Percentiles rank a stretch among this genome's conserved stretches.
phyloP scores from a whole-genome alignment of 2,888 invertebrate genomes.

The Emmelina monodactyla region DNA sequence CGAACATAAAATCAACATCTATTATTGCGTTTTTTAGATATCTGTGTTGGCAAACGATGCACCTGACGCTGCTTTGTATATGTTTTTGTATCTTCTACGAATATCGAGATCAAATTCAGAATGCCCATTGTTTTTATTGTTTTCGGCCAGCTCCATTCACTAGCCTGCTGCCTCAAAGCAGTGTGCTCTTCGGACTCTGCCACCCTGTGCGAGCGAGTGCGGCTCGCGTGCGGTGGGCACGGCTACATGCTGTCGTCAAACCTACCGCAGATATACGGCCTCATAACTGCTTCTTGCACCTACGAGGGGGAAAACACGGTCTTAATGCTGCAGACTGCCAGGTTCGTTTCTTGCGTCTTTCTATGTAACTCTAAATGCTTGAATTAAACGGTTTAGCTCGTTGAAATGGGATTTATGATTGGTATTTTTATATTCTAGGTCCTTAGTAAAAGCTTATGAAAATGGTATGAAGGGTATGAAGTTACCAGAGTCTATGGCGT shows the following conservation, averaged over 20 bases:
- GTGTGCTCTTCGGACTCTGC: slow-evolving; percentile 78
- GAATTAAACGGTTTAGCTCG: no score
- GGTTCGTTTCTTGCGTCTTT: no score
- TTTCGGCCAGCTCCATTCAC: slow-evolving; percentile 78
- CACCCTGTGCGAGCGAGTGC: slow-evolving; percentile 78
- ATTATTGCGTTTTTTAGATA: no score
- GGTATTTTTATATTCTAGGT: no score
- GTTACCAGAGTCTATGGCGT: slow-evolving; percentile 70
- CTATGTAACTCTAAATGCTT: no score
- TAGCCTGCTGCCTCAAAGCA: slow-evolving; percentile 91
- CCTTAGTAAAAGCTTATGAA: slow-evolving; percentile 80
- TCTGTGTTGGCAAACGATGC: no score
- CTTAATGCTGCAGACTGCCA: slow-evolving; percentile 86
- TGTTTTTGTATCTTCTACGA: no score
- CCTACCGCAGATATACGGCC: slow-evolving; percentile 83
- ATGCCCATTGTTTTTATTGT: no score
- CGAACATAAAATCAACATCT: no score
- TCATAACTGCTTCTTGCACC: slow-evolving; percentile 86
- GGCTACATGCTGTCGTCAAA: slow-evolving; percentile 90
- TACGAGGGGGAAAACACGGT: slow-evolving; percentile 98
- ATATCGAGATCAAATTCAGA: no score
- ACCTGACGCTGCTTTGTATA: no score
- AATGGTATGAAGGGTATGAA: slow-evolving; percentile 65
- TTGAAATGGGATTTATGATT: no score
- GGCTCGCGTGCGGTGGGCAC: slow-evolving; percentile 93